Evolutionary conservation across 2,113 vertebrate species (phyloP).

Genomic region (Carassius carassius): DNA sequence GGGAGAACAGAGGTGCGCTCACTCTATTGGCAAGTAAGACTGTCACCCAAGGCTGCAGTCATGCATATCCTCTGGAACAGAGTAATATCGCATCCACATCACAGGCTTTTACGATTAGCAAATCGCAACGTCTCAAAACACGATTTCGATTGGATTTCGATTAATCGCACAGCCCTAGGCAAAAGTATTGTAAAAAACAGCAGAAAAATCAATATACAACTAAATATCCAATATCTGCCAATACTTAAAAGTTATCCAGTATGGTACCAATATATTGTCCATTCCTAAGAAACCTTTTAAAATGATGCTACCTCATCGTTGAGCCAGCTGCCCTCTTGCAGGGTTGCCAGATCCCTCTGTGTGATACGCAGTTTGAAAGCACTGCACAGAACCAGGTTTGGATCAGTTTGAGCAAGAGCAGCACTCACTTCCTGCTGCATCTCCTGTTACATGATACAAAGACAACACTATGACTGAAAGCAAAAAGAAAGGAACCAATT

Average conservation of each 20-base stretch:
- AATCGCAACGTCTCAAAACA: too few relatives aligned
- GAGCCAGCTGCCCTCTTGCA: slow-evolving; percentile 84
- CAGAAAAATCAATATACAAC: neutral
- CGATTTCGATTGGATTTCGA: too few relatives aligned
- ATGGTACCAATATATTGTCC: neutral
- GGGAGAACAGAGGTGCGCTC: too few relatives aligned
- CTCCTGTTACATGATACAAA: slow-evolving; percentile 70
- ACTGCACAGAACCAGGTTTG: slow-evolving; percentile 81
- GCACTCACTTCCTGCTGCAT: slow-evolving; percentile 83
- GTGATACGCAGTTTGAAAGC: slow-evolving; percentile 89
- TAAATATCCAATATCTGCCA: neutral
- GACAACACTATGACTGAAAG: neutral
- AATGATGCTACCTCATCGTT: slow-evolving; percentile 83
- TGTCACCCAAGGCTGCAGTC: too few relatives aligned
- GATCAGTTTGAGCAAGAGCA: slow-evolving; percentile 75
- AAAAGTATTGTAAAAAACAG: neutral
- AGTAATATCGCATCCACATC: too few relatives aligned
- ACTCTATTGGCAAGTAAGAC: too few relatives aligned
- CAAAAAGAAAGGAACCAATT: neutral
- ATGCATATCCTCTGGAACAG: too few relatives aligned
- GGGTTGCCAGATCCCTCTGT: slow-evolving; percentile 84
- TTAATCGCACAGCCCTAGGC: too few relatives aligned
- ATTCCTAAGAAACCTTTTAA: neutral
- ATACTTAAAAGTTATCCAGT: neutral
- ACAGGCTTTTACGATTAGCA: too few relatives aligned